Conservation (phyloP, 2,888 invertebrate genomes). For the Perithous albicinctus region DNA sequence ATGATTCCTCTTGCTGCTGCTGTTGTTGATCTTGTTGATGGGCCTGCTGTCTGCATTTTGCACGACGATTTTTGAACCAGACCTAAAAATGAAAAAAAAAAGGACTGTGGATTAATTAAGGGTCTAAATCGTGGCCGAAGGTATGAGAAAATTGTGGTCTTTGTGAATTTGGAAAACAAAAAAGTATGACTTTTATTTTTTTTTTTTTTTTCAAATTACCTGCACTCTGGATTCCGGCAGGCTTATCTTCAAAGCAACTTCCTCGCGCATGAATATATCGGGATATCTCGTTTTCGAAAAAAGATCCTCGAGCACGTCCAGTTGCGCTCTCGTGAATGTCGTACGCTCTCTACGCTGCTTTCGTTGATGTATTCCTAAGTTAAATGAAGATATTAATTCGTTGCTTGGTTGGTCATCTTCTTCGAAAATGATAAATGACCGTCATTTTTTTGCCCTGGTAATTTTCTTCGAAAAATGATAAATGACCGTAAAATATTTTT, state of each 20-base stretch:
- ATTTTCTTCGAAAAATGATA: no score
- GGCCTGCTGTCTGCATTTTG: constrained; percentile 97
- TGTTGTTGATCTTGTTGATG: constrained; percentile 88
- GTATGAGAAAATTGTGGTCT: no score
- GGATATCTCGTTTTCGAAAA: constrained; percentile 99
- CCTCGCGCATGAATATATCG: constrained; percentile 99
- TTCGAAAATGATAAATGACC: not conserved
- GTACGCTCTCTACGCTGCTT: constrained; percentile 99
- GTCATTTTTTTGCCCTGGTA: not conserved
- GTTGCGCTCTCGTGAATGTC: constrained; percentile 98
- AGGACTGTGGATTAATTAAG: no score
- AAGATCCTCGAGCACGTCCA: constrained; percentile 96
- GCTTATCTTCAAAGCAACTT: constrained; percentile 98
- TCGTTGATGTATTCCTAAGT: constrained; percentile 92
- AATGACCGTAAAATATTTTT: no score
- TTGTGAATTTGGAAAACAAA: no score
- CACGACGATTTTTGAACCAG: constrained; percentile 99
- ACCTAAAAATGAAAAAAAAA: constrained; percentile 89
- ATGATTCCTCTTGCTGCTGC: constrained; percentile 89
- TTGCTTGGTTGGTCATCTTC: not conserved
- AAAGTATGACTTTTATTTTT: no score
- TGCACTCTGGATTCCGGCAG: constrained; percentile 99
- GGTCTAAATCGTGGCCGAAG: no score
- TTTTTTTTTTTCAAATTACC: constrained; percentile 91
- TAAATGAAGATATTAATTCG: constrained; percentile 69